A percentile compares a stretch with the other conserved stretches of the same genome.
phyloP scores from a whole-genome alignment of 2,888 invertebrate species.

The Noctuana brunneofusca region DNA sequence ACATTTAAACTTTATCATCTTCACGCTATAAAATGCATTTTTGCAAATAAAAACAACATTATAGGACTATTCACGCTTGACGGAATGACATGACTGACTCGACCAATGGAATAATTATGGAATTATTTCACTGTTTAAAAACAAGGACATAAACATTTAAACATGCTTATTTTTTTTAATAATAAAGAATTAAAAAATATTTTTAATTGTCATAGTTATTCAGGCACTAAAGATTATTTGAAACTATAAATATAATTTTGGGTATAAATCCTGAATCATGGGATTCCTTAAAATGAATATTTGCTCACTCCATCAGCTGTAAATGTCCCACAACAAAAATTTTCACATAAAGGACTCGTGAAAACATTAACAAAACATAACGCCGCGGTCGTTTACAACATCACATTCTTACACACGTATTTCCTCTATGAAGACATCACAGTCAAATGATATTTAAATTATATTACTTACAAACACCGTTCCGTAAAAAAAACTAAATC shows the following conservation, averaged over 20 bases:
- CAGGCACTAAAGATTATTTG: neutral
- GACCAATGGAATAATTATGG: neutral
- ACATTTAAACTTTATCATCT: conserved; percentile 54
- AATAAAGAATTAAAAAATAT: no score
- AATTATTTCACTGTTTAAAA: no score
- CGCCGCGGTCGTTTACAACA: conserved; percentile 59
- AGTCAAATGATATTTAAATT: conserved; percentile 68
- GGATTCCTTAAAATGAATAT: neutral
- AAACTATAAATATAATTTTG: neutral
- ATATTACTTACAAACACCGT: conserved; percentile 41
- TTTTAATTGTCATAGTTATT: no score
- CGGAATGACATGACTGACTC: conserved; percentile 1
- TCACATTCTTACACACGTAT: conserved; percentile 67
- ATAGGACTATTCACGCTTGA: conserved; percentile 31
- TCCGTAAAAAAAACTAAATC: conserved; percentile 29
- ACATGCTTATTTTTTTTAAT: no score
- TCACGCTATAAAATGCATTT: conserved; percentile 65
- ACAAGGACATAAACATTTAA: no score
- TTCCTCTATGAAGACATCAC: conserved; percentile 82
- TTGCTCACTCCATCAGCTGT: conserved; percentile 5
- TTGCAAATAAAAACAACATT: conserved; percentile 56
- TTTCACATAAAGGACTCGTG: conserved; percentile 53
- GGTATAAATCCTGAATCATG: neutral
- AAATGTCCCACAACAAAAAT: conserved; percentile 35
- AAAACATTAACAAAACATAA: conserved; percentile 69